Conservation (phyloP, 2,888 invertebrate genomes). For the Lucinisca nassula region DNA sequence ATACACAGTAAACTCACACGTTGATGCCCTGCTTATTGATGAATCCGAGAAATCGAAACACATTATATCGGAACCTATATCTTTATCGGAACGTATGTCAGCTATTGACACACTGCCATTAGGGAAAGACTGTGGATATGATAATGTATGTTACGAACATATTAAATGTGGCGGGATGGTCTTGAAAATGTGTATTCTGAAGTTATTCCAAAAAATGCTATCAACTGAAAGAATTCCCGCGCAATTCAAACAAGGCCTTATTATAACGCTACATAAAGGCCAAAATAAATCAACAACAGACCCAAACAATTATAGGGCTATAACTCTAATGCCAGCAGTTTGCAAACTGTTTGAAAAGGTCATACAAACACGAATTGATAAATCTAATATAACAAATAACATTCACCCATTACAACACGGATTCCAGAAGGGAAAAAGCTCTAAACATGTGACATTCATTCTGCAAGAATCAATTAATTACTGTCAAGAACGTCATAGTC, state of each 20-base stretch:
- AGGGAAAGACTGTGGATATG: no score
- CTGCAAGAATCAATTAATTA: conserved; percentile 10
- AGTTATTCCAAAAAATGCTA: neutral
- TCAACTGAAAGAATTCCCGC: neutral
- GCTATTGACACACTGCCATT: no score
- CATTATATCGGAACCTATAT: neutral
- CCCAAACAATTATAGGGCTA: conserved; percentile 24
- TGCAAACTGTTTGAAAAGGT: conserved; percentile 21
- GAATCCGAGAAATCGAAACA: neutral
- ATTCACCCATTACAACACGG: conserved; percentile 26
- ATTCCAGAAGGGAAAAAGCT: conserved; percentile 16
- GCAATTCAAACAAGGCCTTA: conserved; percentile 1
- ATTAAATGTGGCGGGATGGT: no score
- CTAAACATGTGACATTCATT: conserved; percentile 7
- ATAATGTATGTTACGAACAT: no score
- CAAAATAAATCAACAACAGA: neutral
- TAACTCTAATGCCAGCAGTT: conserved; percentile 15
- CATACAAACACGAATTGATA: neutral
- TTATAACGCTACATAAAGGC: conserved; percentile 3
- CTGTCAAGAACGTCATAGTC: neutral
- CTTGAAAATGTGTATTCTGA: no score
- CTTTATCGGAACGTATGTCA: no score
- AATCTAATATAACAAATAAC: neutral
- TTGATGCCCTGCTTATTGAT: no score
- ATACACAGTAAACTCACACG: neutral